Evolutionary conservation across 2,888 invertebrate genomes (phyloP), one percentile per base, ranked within the genome.

Genomic region (Cosmorhoe ocellata): DNA sequence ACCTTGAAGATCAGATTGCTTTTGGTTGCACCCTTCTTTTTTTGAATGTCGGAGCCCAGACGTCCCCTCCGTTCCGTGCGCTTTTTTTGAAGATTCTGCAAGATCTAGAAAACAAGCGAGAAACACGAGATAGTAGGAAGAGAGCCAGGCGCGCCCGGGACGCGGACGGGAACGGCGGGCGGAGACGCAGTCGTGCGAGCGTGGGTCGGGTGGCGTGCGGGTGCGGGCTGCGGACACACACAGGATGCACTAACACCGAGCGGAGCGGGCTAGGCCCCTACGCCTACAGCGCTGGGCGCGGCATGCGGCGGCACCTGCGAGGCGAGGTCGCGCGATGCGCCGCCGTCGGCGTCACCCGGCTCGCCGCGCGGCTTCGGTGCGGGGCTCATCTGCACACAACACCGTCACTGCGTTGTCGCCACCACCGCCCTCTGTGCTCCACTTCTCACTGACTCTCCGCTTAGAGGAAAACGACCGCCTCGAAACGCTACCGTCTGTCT

Each of bases 61-160:
- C 96, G 96, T 93, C 97, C 97, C 94, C 97, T 95, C 93, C 97
- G 94, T 95, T 97, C 96, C 93, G 97, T 97, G 95, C 97, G 96
- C 95, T 97, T 97, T 97, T 97, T 97, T 96, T 97, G 97, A 93
- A 97, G 97, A 95, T 97, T 97, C 97, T 97, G 97, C 95, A 97
- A 97, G 95, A 97, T 97, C 97, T 97, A 97, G 95, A 96, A 96
- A 94, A 95, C 92, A 93, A 94, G 94, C 94, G 94, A 94, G 94
- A 94, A 94, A 94, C 94, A 94, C 94, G 94, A 94, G 93, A 93
- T 94, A 94, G 94, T 94, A 94, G 93, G 93, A 92, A 92, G 92
- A 90, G 90, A 90, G 89, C 85, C 79, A 83, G 90, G 81, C 84
- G 88, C 87, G 85, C 84, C 79, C 81, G 74, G 73, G 76, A 76